Evolutionary conservation across 2,888 invertebrate genomes (phyloP), one percentile per base, ranked within the genome.

Genomic region (Scaptomyza polygonia): DNA sequence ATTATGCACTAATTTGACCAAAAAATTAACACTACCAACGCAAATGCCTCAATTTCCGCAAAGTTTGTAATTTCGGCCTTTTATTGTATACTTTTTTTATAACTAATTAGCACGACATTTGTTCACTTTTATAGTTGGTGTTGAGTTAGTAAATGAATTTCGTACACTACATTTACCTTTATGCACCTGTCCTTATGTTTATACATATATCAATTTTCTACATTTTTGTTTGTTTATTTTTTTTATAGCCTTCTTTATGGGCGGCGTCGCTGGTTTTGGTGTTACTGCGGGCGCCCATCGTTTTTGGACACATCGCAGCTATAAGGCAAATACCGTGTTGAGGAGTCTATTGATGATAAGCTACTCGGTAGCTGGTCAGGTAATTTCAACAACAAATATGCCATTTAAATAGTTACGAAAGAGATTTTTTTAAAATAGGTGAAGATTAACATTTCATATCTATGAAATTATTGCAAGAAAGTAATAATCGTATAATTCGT

Each of bases 261-360:
- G 94, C n/a, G 92, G 92, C 30, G 77, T 93, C 1, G 93, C 93
- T 18, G 95, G 94, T 11, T 94, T 95, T 72, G 94, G 95, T 8
- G 94, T 95, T 11, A 95, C 95, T 0, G 95, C 93, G 0, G 95
- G 95, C 9, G 95, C 92, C 0, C 95, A 95, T 88, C 93, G 95
- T 39, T 93, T 93, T 57, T 95, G 95, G 95, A 93, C 93, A 48
- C 95, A 95, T 89, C 93, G 94, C 72, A 93, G 95, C 0, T 95
- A 93, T 87, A 95, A 95, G 91, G 95, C 95, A 1, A 95, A 93
- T 75, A 70, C 92, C 67, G 94, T 94, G 0, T 88, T 95, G 5
- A 93, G 94, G 68, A 91, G 93, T 39, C 92, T 95, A 49, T 90
- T 95, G 12, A 91, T 94, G 67, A 69, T 93, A 12, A 94, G 93